Conservation (phyloP, 2,888 invertebrate species). For the Tryphoninae sp. region DNA sequence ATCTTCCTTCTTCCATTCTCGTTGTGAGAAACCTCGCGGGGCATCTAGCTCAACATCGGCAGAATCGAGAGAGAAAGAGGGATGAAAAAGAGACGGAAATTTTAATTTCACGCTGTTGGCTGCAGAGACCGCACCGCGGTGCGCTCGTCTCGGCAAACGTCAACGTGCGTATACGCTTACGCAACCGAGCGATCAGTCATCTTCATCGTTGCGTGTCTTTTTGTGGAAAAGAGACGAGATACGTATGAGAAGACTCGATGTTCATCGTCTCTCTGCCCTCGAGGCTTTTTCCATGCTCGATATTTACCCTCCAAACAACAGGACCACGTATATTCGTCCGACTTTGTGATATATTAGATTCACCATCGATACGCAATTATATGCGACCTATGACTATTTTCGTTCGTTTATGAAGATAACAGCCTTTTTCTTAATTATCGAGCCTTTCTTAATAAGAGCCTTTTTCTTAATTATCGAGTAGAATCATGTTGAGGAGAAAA, state of each 20-base stretch:
- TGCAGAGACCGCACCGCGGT: slow-evolving; percentile 65
- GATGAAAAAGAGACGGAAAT: slow-evolving; percentile 62
- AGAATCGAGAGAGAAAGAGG: slow-evolving; percentile 24
- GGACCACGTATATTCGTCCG: neutral
- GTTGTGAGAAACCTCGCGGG: slow-evolving; percentile 63
- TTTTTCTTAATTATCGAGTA: too few relatives aligned
- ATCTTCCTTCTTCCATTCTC: slow-evolving; percentile 49
- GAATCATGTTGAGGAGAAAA: too few relatives aligned
- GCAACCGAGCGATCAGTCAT: slow-evolving; percentile 70
- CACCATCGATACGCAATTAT: neutral
- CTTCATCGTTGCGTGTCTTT: slow-evolving; percentile 61
- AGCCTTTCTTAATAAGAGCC: too few relatives aligned
- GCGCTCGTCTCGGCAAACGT: slow-evolving; percentile 50
- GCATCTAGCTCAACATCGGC: slow-evolving; percentile 32
- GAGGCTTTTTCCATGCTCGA: slow-evolving; percentile 5
- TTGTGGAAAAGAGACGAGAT: slow-evolving; percentile 27
- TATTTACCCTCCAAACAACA: neutral
- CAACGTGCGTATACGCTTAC: slow-evolving; percentile 60
- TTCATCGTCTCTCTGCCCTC: slow-evolving; percentile 34
- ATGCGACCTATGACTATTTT: neutral
- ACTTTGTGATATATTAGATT: neutral
- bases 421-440: too few relatives aligned
- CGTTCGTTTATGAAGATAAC: too few relatives aligned
- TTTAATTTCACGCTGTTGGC: slow-evolving; percentile 73
- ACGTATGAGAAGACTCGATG: slow-evolving; percentile 46